phyloP scores from a whole-genome alignment of 2,888 invertebrate genomes.

The Nomada fabriciana region DNA sequence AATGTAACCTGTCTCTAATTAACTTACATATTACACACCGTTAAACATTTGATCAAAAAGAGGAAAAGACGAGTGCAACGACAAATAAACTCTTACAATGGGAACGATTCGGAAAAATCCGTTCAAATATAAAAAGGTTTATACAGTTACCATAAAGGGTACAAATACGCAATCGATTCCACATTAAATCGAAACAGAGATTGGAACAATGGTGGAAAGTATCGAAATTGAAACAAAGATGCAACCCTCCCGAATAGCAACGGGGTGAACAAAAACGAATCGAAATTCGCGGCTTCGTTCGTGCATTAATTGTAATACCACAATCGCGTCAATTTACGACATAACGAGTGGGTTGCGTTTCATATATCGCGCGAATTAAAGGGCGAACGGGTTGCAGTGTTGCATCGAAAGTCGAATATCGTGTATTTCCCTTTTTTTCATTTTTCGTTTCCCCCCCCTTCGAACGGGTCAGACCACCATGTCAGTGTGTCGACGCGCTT shows the following conservation, averaged over 20 bases:
- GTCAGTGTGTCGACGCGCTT: constrained; percentile 73
- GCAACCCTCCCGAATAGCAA: background rate
- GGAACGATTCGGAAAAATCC: background rate
- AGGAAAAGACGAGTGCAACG: background rate
- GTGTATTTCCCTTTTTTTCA: background rate
- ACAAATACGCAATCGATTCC: background rate
- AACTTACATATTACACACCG: no score
- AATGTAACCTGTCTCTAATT: background rate
- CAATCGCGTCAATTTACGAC: constrained; percentile 57
- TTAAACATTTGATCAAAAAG: no score
- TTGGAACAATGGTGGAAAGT: background rate
- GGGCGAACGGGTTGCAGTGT: constrained; percentile 31
- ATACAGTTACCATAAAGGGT: background rate
- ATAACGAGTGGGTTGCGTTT: constrained; percentile 52
- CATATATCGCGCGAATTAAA: constrained; percentile 56
- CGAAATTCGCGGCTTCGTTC: constrained; percentile 21
- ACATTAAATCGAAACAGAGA: background rate
- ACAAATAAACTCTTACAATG: background rate
- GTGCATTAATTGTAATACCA: constrained; percentile 50
- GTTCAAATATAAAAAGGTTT: background rate
- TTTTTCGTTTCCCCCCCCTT: constrained; percentile 33
- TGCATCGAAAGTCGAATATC: constrained; percentile 44
- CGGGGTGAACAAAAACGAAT: constrained; percentile 1
- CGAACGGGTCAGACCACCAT: constrained; percentile 63
- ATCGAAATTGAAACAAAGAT: background rate